Evolutionary conservation across 2,888 invertebrate genomes (phyloP).

Genomic region (Hirudinaria manillensis): DNA sequence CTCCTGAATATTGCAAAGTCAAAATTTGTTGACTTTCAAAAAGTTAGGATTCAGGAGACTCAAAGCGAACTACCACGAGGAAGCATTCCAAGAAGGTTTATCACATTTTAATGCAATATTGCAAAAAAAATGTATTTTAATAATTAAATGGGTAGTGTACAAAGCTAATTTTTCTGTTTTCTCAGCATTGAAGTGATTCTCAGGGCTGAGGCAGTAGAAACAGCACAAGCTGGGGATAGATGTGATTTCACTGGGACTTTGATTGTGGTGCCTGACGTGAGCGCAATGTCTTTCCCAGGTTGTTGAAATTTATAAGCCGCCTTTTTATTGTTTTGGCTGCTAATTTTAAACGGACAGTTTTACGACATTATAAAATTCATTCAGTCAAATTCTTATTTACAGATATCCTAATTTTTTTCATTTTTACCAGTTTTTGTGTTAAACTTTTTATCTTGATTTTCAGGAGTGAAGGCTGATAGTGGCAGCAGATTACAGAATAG

Average conservation of each 20-base stretch:
- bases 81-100: conserved; percentile 81
- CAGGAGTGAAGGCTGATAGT: conserved; percentile 73
- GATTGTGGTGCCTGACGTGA: conserved; percentile 94
- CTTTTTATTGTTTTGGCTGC: background rate
- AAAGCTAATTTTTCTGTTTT: background rate
- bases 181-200: conserved; percentile 79
- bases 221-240: conserved; percentile 78
- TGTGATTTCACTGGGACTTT: conserved; percentile 91
- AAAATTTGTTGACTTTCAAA: conserved; percentile 94
- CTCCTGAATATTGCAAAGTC: conserved; percentile 87
- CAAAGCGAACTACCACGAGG: conserved; percentile 93
- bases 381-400: too few relatives aligned
- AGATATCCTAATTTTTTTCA: background rate
- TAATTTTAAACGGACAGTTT: background rate
- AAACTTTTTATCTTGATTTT: background rate
- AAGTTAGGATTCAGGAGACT: conserved; percentile 92
- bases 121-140: background rate
- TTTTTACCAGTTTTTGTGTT: background rate
- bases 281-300: conserved; percentile 74
- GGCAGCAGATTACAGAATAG: conserved; percentile 61
- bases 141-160: background rate
- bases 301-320: background rate
- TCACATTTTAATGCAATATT: background rate
- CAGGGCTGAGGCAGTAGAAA: conserved; percentile 89
- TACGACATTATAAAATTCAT: too few relatives aligned